These are phyloP conservation scores for Rhodophaea formosa DNA, from an alignment of 2,888 invertebrate species.

Conservation along the genomic window DNA sequence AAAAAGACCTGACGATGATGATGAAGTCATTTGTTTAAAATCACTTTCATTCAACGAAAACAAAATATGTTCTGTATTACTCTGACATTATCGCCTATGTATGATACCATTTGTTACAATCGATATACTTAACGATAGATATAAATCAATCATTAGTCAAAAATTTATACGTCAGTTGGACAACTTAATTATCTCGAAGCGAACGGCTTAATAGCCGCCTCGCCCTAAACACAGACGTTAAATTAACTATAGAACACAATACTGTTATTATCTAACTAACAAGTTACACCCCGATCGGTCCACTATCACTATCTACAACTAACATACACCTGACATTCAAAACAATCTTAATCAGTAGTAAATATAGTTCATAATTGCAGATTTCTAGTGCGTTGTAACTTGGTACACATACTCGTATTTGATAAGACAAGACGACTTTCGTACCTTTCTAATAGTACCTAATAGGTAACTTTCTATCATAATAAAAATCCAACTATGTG, in stretches of 20 bases:
- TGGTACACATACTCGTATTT: conserved; percentile 39
- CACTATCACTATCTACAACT: conserved; percentile 34
- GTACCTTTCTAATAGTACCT: conserved; percentile 32
- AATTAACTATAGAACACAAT: conserved; percentile 32
- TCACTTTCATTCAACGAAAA: background rate
- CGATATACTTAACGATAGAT: background rate
- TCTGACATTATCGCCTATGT: background rate
- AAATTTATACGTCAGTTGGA: background rate
- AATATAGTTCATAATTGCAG: background rate
- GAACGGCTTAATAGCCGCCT: conserved; percentile 15
- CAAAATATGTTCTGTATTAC: background rate
- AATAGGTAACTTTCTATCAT: conserved; percentile 12
- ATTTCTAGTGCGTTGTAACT: conserved; percentile 13
- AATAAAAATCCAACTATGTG: conserved; percentile 14
- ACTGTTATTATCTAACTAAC: conserved; percentile 31
- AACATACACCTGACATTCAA: conserved; percentile 20
- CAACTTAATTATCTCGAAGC: conserved; percentile 6
- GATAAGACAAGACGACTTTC: conserved; percentile 50
- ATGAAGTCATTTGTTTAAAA: no score
- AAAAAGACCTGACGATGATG: no score
- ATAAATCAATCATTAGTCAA: background rate
- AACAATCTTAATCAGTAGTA: background rate
- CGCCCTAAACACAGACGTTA: conserved; percentile 22
- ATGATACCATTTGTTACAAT: background rate
- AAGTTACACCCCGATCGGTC: conserved; percentile 23